These are phyloP conservation scores for Pristionchus maxplancki DNA, from an alignment of 2,888 invertebrate species.

Conservation along the genomic window DNA sequence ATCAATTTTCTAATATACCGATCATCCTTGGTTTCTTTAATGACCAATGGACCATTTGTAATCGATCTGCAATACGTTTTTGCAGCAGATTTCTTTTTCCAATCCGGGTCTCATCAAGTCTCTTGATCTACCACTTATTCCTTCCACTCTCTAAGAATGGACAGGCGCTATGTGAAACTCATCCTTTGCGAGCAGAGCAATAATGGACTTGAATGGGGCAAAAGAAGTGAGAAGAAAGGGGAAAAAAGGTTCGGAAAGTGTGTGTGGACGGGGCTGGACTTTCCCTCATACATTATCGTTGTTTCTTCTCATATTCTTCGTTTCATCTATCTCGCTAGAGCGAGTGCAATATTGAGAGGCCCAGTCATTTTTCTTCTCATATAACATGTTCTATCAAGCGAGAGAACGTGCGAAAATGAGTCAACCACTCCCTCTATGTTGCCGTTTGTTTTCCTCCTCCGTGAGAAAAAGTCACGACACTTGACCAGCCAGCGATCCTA, in stretches of 20 bases:
- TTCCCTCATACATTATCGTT: neutral
- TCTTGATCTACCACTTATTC: neutral
- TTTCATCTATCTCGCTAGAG: too few species aligned
- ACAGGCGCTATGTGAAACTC: neutral
- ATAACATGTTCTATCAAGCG: neutral
- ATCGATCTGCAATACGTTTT: too few species aligned
- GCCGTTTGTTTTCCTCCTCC: neutral
- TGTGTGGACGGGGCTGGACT: neutral
- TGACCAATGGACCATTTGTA: too few species aligned
- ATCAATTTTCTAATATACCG: too few species aligned
- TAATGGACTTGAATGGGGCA: constrained; percentile 10
- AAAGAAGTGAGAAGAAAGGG: neutral
- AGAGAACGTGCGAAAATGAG: neutral
- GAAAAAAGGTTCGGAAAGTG: neutral
- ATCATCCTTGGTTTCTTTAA: too few species aligned
- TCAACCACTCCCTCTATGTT: neutral
- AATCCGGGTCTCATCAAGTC: neutral
- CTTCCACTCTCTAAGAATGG: neutral
- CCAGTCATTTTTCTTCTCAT: neutral
- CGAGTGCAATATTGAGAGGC: too few species aligned
- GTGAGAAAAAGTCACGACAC: neutral
- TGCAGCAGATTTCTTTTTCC: too few species aligned
- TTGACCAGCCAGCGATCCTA: constrained; percentile 20
- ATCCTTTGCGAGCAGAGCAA: neutral
- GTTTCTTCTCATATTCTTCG: neutral